Percentiles rank a stretch among this genome's conserved stretches.
Conservation (phyloP, 2,113 vertebrate species). For the Muntiacus muntjak region DNA sequence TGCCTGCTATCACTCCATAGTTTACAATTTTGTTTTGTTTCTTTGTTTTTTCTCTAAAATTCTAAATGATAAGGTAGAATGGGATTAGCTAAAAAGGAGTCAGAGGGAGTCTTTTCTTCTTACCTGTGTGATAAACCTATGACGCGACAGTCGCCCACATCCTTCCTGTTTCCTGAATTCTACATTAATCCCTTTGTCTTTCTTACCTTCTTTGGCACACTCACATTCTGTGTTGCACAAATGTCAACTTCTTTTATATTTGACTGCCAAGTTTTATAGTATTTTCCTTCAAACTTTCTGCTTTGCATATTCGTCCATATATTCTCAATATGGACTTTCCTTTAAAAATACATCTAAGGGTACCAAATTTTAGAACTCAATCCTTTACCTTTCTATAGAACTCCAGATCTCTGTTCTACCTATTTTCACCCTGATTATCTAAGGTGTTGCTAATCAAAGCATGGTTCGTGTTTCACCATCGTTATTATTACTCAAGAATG, state of each 20-base stretch:
- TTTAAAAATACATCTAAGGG: neutral
- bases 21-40: neutral
- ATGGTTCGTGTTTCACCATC: neutral
- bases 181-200: neutral
- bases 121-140: neutral
- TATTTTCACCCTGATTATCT: neutral
- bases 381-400: neutral
- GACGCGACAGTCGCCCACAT: rapidly evolving
- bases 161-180: neutral
- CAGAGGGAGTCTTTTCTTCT: neutral
- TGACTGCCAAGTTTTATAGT: neutral
- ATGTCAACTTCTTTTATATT: neutral
- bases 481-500: neutral
- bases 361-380: neutral
- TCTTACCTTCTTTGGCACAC: neutral
- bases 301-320: neutral
- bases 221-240: neutral
- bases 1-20: neutral
- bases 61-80: neutral
- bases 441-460: neutral
- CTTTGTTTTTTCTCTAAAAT: neutral
- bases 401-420: neutral
- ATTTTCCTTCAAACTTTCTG: neutral
- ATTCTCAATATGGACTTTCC: neutral
- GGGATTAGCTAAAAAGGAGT: neutral